Conservation (phyloP, 2,113 vertebrate genomes). For the Empidonax alnorum region DNA sequence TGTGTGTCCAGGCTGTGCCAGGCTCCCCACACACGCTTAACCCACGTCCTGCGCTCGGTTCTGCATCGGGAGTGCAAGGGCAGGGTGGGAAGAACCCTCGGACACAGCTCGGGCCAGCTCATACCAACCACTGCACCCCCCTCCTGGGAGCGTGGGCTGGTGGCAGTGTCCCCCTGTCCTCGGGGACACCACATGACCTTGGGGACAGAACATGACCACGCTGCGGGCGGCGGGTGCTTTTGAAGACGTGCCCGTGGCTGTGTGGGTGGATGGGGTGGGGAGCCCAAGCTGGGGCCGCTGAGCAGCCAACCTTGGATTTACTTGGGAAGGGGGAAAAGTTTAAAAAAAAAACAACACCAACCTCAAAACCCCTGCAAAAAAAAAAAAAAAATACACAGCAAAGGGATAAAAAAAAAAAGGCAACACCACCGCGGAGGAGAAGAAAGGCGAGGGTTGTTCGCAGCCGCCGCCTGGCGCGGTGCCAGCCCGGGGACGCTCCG, state of each 20-base stretch:
- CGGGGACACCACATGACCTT: background rate
- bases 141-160: fast-evolving
- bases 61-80: fast-evolving
- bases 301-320: background rate
- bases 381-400: background rate
- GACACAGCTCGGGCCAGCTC: fast-evolving
- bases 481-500: conserved; percentile 75
- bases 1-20: fast-evolving
- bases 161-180: background rate
- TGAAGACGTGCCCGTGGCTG: background rate
- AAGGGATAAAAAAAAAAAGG: background rate
- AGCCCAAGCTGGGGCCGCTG: fast-evolving
- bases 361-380: background rate
- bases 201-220: background rate
- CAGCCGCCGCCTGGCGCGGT: conserved; percentile 71
- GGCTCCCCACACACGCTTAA: fast-evolving
- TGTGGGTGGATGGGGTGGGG: background rate
- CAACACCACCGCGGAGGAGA: background rate
- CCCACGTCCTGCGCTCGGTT: fast-evolving
- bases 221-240: background rate
- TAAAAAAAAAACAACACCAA: background rate
- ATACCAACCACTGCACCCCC: fast-evolving
- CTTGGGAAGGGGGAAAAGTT: background rate
- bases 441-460: background rate
- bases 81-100: fast-evolving